phyloP scores from a whole-genome alignment of 2,888 invertebrate genomes.

The Teleiodes luculella region DNA sequence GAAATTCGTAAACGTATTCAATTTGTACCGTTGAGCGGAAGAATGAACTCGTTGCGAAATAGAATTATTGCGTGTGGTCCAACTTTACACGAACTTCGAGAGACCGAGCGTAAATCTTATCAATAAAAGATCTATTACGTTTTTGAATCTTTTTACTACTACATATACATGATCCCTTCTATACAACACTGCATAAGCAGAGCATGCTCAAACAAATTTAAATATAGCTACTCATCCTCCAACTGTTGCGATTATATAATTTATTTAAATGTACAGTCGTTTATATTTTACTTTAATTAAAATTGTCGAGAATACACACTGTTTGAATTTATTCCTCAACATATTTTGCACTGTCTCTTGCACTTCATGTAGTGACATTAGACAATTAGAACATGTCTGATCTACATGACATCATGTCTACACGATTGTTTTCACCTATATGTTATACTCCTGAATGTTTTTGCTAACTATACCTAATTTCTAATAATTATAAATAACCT shows the following conservation, averaged over 20 bases:
- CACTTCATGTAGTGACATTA: background rate
- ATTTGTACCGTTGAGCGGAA: no score
- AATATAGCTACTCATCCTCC: constrained; percentile 46
- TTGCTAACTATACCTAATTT: constrained; percentile 45
- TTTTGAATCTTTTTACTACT: constrained; percentile 19
- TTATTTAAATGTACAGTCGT: constrained; percentile 69
- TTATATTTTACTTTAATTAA: constrained; percentile 70
- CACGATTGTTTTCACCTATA: constrained; percentile 21
- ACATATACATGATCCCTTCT: constrained; percentile 22
- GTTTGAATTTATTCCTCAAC: constrained; percentile 48
- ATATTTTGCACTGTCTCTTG: constrained; percentile 6
- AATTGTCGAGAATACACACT: constrained; percentile 58
- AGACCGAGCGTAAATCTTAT: constrained; percentile 1
- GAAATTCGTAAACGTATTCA: no score
- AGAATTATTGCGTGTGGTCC: background rate
- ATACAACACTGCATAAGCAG: constrained; percentile 42
- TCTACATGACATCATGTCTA: constrained; percentile 16
- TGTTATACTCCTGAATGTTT: constrained; percentile 37
- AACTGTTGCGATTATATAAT: constrained; percentile 57
- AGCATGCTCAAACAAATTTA: constrained; percentile 60
- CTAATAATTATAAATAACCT: constrained; percentile 26
- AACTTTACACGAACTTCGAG: background rate
- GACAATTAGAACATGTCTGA: constrained; percentile 21
- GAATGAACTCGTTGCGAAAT: background rate
- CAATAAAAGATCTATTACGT: constrained; percentile 16